Evolutionary conservation across 2,888 invertebrate species (phyloP).

Genomic region (Leucophora obtusa): DNA sequence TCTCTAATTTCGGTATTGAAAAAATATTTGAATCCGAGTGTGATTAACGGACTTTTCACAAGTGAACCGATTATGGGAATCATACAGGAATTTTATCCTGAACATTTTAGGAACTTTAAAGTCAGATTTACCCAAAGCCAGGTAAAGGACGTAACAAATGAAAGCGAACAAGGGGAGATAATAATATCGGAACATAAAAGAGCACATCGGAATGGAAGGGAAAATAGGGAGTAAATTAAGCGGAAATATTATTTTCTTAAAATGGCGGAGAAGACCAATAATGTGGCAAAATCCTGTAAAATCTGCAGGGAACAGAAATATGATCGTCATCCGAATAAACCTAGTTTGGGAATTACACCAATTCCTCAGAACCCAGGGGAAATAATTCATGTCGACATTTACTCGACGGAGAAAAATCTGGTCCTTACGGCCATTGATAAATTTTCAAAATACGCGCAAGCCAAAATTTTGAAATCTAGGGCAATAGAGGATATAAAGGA

Average conservation of each 20-base stretch:
- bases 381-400: too few species aligned
- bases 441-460: slow-evolving; percentile 52
- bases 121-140: slow-evolving; percentile 36
- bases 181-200: slow-evolving; percentile 27
- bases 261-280: too few species aligned
- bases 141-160: slow-evolving; percentile 15
- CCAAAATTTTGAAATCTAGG: slow-evolving; percentile 37
- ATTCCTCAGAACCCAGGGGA: too few species aligned
- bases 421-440: slow-evolving; percentile 57
- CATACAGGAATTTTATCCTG: slow-evolving; percentile 27
- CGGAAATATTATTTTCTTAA: slow-evolving; percentile 15
- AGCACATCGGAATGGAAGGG: slow-evolving; percentile 29
- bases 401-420: too few species aligned
- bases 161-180: slow-evolving; percentile 18
- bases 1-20: not conserved
- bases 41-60: slow-evolving; percentile 34
- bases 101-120: slow-evolving; percentile 47
- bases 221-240: slow-evolving; percentile 48
- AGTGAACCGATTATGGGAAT: slow-evolving; percentile 34
- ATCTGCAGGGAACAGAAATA: too few species aligned
- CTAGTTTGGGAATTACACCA: too few species aligned
- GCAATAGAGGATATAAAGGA: slow-evolving; percentile 27
- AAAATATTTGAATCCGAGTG: slow-evolving; percentile 16
- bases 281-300: too few species aligned
- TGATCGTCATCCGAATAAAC: too few species aligned